Evolutionary conservation across 2,888 invertebrate genomes (phyloP).

Genomic region (Chrysotoxum bicinctum): DNA sequence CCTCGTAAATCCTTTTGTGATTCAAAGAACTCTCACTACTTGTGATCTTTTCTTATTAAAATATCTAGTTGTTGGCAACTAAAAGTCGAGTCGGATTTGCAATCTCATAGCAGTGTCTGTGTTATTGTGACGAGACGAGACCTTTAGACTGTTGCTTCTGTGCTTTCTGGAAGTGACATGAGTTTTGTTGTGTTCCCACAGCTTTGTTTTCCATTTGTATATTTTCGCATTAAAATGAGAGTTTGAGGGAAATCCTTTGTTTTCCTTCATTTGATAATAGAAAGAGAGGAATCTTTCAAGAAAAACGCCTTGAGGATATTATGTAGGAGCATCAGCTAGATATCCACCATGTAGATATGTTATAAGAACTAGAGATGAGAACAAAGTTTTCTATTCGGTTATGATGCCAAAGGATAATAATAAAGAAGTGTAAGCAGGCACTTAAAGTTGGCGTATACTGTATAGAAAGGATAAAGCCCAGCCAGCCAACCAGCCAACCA

Average conservation of each 20-base stretch:
- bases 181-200: slow-evolving; percentile 38
- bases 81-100: slow-evolving; percentile 24
- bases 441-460: slow-evolving; percentile 27
- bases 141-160: slow-evolving; percentile 22
- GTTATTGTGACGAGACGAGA: slow-evolving; percentile 2
- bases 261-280: slow-evolving; percentile 29
- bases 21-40: slow-evolving; percentile 23
- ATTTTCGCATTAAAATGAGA: not conserved
- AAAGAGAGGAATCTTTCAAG: slow-evolving; percentile 17
- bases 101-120: not conserved
- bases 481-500: slow-evolving; percentile 25
- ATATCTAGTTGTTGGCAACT: slow-evolving; percentile 32
- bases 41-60: not conserved
- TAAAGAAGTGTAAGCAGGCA: slow-evolving; percentile 55
- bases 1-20: slow-evolving; percentile 53
- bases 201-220: slow-evolving; percentile 24
- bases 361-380: not conserved
- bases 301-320: slow-evolving; percentile 47
- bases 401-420: slow-evolving; percentile 60
- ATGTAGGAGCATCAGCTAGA: not conserved
- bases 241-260: slow-evolving; percentile 15
- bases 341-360: not conserved
- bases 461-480: slow-evolving; percentile 34
- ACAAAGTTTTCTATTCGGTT: slow-evolving; percentile 53
- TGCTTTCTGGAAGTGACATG: slow-evolving; percentile 64